Conservation (phyloP, 2,113 vertebrate species). For the Anguilla japonica region DNA sequence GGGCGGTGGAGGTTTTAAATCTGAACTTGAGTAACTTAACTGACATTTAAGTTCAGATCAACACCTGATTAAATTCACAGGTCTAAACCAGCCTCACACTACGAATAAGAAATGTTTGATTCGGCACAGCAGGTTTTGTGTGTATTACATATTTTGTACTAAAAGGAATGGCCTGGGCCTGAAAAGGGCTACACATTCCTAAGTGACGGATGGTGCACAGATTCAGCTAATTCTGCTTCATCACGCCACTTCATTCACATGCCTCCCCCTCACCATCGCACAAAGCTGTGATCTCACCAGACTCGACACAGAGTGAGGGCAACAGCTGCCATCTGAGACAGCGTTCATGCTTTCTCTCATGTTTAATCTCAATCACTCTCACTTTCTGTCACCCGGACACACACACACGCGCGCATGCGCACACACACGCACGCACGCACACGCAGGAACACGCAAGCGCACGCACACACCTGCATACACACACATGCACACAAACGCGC, state of each 20-base stretch:
- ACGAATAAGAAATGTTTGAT: background rate
- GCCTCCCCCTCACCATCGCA: background rate
- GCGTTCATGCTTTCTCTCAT: background rate
- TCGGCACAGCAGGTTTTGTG: background rate
- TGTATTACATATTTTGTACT: background rate
- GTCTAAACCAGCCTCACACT: background rate
- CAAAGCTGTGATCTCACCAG: background rate
- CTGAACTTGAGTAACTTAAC: too few relatives aligned
- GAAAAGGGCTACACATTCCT: background rate
- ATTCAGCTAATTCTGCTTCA: background rate
- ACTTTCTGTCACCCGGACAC: background rate
- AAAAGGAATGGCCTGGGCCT: background rate
- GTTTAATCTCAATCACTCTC: background rate
- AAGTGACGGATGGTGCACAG: background rate
- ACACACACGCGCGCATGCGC: background rate
- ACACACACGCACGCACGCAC: background rate
- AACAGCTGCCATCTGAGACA: background rate
- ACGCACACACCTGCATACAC: background rate
- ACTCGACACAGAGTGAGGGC: background rate
- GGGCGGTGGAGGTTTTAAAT: too few relatives aligned
- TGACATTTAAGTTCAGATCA: background rate
- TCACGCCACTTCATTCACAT: background rate
- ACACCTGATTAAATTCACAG: background rate
- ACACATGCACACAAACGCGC: background rate
- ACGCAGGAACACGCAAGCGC: background rate